Evolutionary conservation across 2,113 vertebrate species (phyloP).

Genomic region (Burhinus oedicnemus): DNA sequence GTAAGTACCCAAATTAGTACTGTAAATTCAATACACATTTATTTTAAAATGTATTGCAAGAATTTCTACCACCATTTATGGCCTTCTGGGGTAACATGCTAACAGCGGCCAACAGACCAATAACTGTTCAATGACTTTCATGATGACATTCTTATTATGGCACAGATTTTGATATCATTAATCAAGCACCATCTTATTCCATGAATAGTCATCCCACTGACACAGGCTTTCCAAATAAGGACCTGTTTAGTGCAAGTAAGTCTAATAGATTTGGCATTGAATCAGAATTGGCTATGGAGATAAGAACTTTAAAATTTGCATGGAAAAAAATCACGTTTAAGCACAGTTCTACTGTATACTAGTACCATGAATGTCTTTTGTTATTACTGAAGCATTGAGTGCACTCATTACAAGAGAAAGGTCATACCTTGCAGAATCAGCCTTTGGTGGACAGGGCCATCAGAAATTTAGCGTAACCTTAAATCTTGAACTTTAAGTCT

Average conservation of each 20-base stretch:
- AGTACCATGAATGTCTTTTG: background rate
- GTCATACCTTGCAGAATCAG: background rate
- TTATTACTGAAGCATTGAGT: background rate
- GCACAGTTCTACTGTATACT: background rate
- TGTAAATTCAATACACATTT: constrained; percentile 37
- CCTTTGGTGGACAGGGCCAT: background rate
- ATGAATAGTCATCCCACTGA: background rate
- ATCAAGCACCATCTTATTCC: background rate
- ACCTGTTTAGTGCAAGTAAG: background rate
- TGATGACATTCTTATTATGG: background rate
- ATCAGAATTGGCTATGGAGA: background rate
- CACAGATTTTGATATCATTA: background rate
- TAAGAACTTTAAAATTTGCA: background rate
- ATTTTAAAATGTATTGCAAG: background rate
- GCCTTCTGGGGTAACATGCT: background rate
- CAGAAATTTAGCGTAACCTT: background rate
- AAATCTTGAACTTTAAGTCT: background rate
- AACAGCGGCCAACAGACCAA: background rate
- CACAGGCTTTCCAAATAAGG: constrained; percentile 22
- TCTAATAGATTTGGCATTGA: background rate
- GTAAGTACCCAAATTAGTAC: constrained; percentile 50
- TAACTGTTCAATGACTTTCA: background rate
- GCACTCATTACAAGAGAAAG: background rate
- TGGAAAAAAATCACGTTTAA: background rate
- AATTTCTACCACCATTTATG: constrained; percentile 19